Conservation (phyloP, 1,140 invertebrate genomes). For the Protaetia brevitarsis region DNA sequence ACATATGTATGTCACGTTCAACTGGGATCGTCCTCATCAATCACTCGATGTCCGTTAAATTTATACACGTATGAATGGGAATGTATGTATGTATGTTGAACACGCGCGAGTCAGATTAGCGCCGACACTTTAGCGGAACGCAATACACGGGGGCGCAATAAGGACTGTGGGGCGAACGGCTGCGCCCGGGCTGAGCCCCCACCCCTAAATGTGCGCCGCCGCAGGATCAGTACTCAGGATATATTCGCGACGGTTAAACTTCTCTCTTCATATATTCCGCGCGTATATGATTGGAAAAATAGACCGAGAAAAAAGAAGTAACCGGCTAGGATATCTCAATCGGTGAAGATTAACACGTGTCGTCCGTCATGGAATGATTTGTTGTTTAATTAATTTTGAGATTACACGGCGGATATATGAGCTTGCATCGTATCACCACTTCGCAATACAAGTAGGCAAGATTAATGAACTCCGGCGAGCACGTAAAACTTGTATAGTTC, state of each 20-base stretch:
- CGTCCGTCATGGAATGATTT: neutral
- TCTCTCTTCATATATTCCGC: too few relatives aligned
- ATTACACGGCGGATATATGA: neutral
- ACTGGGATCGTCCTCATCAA: too few relatives aligned
- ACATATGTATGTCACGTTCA: too few relatives aligned
- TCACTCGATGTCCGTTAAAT: too few relatives aligned
- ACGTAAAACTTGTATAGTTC: neutral
- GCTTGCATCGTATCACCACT: neutral
- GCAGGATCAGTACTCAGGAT: conserved; percentile 33
- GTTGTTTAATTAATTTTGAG: conserved; percentile 13
- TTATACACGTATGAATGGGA: neutral
- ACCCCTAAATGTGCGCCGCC: conserved; percentile 28
- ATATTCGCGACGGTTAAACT: conserved; percentile 13
- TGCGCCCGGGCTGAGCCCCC: conserved; percentile 42
- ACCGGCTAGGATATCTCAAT: conserved; percentile 1
- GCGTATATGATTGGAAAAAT: too few relatives aligned
- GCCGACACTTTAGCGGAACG: conserved; percentile 17
- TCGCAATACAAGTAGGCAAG: neutral
- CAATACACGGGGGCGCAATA: conserved; percentile 29
- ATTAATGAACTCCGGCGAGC: neutral
- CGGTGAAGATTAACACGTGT: conserved; percentile 8
- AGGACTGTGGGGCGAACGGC: conserved; percentile 37
- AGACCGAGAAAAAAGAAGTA: too few relatives aligned
- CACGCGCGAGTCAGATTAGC: neutral
- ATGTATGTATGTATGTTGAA: neutral